Evolutionary conservation across 2,797 vertebrate genomes (phyloP).

Genomic region (Fringilla coelebs): DNA sequence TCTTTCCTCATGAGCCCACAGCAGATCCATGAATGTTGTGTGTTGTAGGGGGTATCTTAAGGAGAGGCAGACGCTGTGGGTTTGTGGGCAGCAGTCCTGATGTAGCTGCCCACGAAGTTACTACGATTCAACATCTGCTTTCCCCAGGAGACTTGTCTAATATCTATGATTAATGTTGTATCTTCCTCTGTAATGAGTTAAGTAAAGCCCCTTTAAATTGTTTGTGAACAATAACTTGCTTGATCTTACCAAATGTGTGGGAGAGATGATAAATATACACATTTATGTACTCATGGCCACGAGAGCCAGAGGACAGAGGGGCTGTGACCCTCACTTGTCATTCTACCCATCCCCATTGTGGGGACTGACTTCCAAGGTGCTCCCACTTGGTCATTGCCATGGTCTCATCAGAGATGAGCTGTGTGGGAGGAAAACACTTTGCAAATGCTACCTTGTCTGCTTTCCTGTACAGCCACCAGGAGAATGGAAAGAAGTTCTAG

Average conservation of each 20-base stretch:
- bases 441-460: background rate
- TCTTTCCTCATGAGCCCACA: background rate
- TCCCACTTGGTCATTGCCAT: background rate
- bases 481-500: background rate
- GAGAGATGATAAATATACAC: background rate
- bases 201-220: background rate
- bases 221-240: background rate
- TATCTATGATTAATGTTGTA: background rate
- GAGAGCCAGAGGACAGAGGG: background rate
- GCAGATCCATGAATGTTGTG: background rate
- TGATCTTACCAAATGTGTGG: background rate
- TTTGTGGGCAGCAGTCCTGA: background rate
- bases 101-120: background rate
- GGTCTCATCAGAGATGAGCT: background rate
- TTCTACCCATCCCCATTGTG: accelerated
- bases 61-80: background rate
- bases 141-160: background rate
- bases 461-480: background rate
- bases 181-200: background rate
- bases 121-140: background rate
- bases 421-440: background rate
- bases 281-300: background rate
- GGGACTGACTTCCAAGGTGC: background rate
- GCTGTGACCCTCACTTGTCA: background rate
- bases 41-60: background rate